Base-by-base conservation (phyloP, 2,888 invertebrate genomes). In the Mycalesis mineus region DNA sequence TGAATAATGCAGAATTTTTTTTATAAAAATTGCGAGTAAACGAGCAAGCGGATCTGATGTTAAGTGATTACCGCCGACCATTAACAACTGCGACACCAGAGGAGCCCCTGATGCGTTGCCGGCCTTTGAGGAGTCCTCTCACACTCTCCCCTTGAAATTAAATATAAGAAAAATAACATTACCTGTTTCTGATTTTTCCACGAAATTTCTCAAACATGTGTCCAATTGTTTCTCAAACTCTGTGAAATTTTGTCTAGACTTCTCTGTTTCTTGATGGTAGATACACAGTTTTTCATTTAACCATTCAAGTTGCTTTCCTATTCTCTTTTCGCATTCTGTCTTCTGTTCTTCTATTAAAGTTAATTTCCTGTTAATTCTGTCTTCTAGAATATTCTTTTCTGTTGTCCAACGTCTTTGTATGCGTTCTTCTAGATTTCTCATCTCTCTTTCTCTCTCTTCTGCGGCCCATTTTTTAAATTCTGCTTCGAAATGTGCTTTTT, bases 161-260 rank as follows among this genome's bases (percentile, higher is more conserved):
- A 22, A 22, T 22, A 22, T 5, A 22, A 22, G 5, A 22, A 22
- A 4, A 22, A 22, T 22, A 22, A 4, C 31, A 8, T 42, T 70
- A 84, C 91, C 91, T 54, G 80, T 74, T 0, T 79, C 75, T 36
- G 91, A 77, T 39, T 85, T 76, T n/a, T 80, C 73, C 7, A 68
- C 72, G 64, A 82, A 90, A 14, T 72, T 71, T 6, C 73, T 72
- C 5, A 68, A 61, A 50, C 76, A 77, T 13, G 73, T 64, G 0
- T 74, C 64, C 0, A 66, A 68, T 41, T 76, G 82, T 0, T 68
- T 74, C 37, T 75, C 72, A 31, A 73, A 68, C 39, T 78, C 76
- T 4, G 71, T 71, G 8, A 82, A 64, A 4, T 86, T 72, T 3
- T 68, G 68, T 0, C 74, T 76, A 0, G 75, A 79, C 29, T 70